Base-by-base conservation (phyloP, 1,140 invertebrate genomes). In the Eueides isabella region DNA sequence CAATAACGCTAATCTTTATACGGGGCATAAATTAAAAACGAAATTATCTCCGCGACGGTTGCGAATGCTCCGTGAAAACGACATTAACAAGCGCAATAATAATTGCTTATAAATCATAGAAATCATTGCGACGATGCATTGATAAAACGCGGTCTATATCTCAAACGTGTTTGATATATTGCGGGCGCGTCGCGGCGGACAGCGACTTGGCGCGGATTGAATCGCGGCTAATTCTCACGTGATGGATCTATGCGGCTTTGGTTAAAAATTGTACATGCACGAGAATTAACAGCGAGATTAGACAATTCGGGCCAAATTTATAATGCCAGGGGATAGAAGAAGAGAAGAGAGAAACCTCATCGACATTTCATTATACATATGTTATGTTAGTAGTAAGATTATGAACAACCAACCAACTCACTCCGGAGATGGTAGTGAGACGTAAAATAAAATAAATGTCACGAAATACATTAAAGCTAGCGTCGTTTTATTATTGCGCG, bases 101-200 rank as follows among this genome's bases (percentile, higher is more conserved):
- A 92, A 92, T 92, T 92, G 88, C 80, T 85, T 89, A 92, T 92
- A 91, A 91, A 91, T 92, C 91, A 91, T 90, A 83, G 82, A 85
- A 87, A 89, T 91, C 85, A 90, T 84, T 83, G 85, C 89, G 89
- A 91, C 89, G 91, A 91, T 92, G 91, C 89, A 92, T 92, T 91
- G 91, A 91, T 91, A 92, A 92, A 92, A 89, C 87, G 85, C 75
- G 79, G 82, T 82, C 80, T 90, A 91, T 91, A 90, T 91, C 85
- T 90, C 88, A 90, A 81, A 85, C 82, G 81, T 78, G 82, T 84
- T 87, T 92, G 91, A 92, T 86, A 88, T 91, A 91, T 90, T 88
- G 88, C 84, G 72, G 83, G 71, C 85, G 81, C 84, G 89, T 88
- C 91, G 82, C 76, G 72, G 63, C 72, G 74, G 90, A 92, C 90